These are phyloP conservation scores for Hipposideros armiger DNA, from an alignment of 2,113 vertebrate genomes.

Conservation along the genomic window DNA sequence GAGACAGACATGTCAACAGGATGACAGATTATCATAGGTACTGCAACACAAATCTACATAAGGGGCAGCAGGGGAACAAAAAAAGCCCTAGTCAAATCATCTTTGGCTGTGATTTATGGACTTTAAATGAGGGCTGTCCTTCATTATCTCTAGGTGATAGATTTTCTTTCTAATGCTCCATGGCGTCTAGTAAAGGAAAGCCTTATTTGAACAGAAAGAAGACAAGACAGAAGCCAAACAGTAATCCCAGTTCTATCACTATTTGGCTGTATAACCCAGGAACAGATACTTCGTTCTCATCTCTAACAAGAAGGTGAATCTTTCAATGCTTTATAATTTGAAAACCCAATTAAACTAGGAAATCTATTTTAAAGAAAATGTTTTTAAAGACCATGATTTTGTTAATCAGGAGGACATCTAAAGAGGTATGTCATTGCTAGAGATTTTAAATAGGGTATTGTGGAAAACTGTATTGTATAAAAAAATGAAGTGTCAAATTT, in stretches of 20 bases:
- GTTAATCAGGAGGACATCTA: background rate
- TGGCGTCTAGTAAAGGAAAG: background rate
- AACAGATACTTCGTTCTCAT: background rate
- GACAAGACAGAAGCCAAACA: background rate
- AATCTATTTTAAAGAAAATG: background rate
- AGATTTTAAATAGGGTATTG: background rate
- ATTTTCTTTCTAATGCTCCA: background rate
- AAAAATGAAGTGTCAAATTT: background rate
- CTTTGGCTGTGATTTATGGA: background rate
- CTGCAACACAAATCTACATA: background rate
- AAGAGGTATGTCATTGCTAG: background rate
- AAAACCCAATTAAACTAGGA: background rate
- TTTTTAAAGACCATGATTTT: background rate
- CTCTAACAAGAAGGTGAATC: background rate
- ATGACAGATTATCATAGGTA: rapidly evolving
- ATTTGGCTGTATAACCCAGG: background rate
- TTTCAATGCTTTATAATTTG: background rate
- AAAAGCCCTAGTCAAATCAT: background rate
- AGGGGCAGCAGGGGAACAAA: background rate
- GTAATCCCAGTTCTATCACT: background rate
- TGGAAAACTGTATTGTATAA: background rate
- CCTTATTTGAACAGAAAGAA: background rate
- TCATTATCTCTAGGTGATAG: too few relatives aligned
- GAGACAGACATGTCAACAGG: background rate
- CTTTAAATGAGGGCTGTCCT: background rate